Evolutionary conservation across 30 jellyfish, hydroid and myxozoan genomes (phyloP).

Genomic region (Mastigias papua): DNA sequence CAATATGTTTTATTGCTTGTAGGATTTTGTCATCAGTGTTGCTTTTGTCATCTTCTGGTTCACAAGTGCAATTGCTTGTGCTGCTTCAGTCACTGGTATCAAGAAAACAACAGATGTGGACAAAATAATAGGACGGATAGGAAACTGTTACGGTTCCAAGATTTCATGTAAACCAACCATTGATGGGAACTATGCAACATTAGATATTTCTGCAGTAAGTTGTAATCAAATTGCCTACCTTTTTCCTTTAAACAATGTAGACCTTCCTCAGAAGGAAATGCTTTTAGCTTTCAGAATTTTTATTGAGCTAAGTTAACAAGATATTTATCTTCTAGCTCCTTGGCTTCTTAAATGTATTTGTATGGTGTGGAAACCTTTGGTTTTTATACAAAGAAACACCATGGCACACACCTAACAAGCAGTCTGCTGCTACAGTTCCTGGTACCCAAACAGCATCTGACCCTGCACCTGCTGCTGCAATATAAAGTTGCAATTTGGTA

Average conservation of each 20-base stretch:
- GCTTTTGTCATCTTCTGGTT: constrained; percentile 88
- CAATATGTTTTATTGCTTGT: not conserved
- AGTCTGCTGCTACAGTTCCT: constrained; percentile 81
- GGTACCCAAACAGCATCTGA: constrained; percentile 71
- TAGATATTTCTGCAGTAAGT: constrained; percentile 88
- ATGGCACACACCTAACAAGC: constrained; percentile 81
- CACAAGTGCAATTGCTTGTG: constrained; percentile 85
- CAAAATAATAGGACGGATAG: constrained; percentile 10
- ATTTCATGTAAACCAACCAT: constrained; percentile 25
- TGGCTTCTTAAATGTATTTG: constrained; percentile 96
- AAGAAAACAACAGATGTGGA: constrained; percentile 62
- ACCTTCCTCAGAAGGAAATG: not conserved
- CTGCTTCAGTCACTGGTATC: constrained; percentile 85
- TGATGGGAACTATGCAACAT: constrained; percentile 82
- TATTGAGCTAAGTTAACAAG: too few relatives aligned
- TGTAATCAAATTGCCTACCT: not conserved
- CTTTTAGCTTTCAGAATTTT: too few relatives aligned
- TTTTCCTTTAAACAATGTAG: not conserved
- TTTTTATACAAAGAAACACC: constrained; percentile 96
- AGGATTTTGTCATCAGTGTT: constrained; percentile 89
- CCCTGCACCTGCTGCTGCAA: constrained; percentile 95
- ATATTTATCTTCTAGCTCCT: constrained; percentile 66
- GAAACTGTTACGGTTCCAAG: constrained; percentile 11
- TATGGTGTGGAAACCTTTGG: constrained; percentile 99
- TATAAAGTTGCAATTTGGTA: constrained; percentile 11